Evolutionary conservation across 2,888 invertebrate species (phyloP), one percentile per base, ranked within the genome.

Genomic region (Odontocolon sp.): DNA sequence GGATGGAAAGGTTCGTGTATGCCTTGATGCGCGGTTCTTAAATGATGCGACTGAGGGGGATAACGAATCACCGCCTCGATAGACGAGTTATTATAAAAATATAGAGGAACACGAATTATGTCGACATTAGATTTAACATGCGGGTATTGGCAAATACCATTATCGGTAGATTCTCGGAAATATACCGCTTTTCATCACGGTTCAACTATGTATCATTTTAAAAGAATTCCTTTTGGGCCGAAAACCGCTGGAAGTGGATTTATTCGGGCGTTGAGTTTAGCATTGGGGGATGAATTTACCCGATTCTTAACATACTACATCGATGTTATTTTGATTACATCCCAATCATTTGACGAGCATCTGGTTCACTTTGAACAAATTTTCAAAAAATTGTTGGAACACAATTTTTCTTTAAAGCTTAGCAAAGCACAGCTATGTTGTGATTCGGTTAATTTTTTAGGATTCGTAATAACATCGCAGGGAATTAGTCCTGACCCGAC

Each of bases 21-120:
- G 86, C 68, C 64, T 87, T 11, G 86, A 88, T 57, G 87, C 87
- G 0, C 50, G 87, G 9, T 71, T 72, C 52, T 36, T 87, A 14
- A 87, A 87, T 69, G 77, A 72, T 3, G 36, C 63, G 11, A 86
- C 86, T 68, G 73, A 80, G 8, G 72, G 80, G 0, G 86, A 87
- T 57, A 75, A 81, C 11, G 86, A 86, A 28, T 66, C 79, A 38
- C 66, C 78, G 8, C 80, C 80, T 0, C 33, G 68, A 71, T 77
- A 1, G 59, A 64, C 1, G 83, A 83, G 14, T 42, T 82, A 3
- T 42, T 84, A 14, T 77, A 83, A 28, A 67, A 68, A 45, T 80
- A 81, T 69, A 76, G 81, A 31, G 81, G 54, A 2, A 26, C 23
- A 3, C 61, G 11, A n/a, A 36, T 54, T 1, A 54, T 54, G 54